Base-by-base conservation (phyloP, 2,797 vertebrate genomes). In the Enteromius thamalakanensis region DNA sequence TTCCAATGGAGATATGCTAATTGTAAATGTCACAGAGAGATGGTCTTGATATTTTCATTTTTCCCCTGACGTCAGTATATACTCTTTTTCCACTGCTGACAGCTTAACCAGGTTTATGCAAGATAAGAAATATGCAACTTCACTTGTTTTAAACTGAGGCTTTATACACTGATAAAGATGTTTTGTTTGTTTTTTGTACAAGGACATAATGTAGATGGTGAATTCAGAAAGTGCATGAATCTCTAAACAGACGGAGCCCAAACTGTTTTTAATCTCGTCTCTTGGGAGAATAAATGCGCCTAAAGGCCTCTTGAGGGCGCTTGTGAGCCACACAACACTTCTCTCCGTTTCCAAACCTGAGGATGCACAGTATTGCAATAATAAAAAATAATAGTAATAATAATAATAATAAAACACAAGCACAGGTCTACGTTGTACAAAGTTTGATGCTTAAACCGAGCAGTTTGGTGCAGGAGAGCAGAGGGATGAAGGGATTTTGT, bases 81-180 rank as follows among this genome's bases (percentile, higher is more conserved):
- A 62, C 23, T 21, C 7, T 67, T 68, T 87, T 87, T 84, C 69
- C 81, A 47, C 77, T 86, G 81, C 80, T 77, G 69, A 80, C 76
- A 77, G 68, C 29, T 14, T 14, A 34, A 26, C 26, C 7, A 10
- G 34, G 17, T 6, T 64, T 68, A 62, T 45, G 84, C 55, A 65
- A 29, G 80, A 45, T 40, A 34, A 53, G 68, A 75, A 29, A 32
- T 34, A 37, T 26, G 49, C 58, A 45, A 69, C 80, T 10, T 42
- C 3, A n/a, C 49, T 72, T 70, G n/a, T 65, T 65, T 40, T 12
- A 49, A 32, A 29, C 40, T 64, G 10, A 49, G 7, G 19, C 26
- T 5, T 32, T 21, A 69, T 21, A 69, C 34, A 58, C 49, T 19
- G 65, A 58, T 42, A 58, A 29, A 67, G 2, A 12, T 42, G 34